Base-by-base conservation (phyloP, 2,888 invertebrate genomes). In the Dryococelus australis region DNA sequence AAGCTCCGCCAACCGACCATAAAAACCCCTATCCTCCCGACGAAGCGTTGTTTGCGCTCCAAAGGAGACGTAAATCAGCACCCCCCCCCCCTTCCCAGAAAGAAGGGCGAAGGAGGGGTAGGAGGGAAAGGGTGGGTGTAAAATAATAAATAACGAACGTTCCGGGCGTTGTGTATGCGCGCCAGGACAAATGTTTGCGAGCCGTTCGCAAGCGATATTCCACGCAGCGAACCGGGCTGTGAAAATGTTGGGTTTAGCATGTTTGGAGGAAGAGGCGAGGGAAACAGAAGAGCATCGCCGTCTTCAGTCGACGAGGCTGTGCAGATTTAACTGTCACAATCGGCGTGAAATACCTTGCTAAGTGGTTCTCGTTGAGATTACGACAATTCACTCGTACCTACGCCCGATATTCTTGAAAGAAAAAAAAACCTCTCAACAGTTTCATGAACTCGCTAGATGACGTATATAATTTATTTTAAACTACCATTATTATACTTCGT, bases 101-200 rank as follows among this genome's bases (percentile, higher is more conserved):
- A 20, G 24, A 20, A 65, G 65, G 20, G 65, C 24, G n/a, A 1
- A 1, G 65, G 16, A 20, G 65, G 65, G 65, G 65, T 8, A 65
- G 65, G 65, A n/a, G 20, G 65, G 4, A 65, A 65, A 65, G 65
- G 65, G 65, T 16, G 65, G 65, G 65, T 65, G 65, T 65, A 65
- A 65, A 65, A 65, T 65, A 65, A 65, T 65, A 65, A 65, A 65
- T 65, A 65, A 65, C 65, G 24, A 24, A n/a, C 65, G 65, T 24
- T 9, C 20, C 51, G 13, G 35, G 51, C 51, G 51, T 12, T 20
- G 65, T 65, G 65, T 65, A n/a, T 65, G 65, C 65, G 65, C 65
- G 65, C 65, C 65, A 65, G 65, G 20, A 65, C 65, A 65, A 65
- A 65, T 65, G 65, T 65, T 65, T 65, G 65, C 65, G 65, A 65